Conservation (phyloP, 2,888 invertebrate genomes). For the Standfussiana lucernea region DNA sequence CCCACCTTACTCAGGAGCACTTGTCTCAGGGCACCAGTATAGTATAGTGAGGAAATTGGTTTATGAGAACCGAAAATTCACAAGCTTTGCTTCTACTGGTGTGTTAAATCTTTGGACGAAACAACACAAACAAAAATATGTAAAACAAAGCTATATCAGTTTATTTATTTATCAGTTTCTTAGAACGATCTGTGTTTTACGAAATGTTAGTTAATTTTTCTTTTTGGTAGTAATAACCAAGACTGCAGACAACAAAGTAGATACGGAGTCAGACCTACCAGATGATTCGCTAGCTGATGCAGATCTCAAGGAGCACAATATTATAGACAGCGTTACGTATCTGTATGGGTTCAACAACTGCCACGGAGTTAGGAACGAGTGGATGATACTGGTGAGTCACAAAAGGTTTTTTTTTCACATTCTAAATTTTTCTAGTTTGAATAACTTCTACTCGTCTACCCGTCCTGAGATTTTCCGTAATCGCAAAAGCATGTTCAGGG, state of each 20-base stretch:
- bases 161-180: neutral
- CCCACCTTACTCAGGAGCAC: no score
- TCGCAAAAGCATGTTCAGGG: no score
- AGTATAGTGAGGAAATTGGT: neutral
- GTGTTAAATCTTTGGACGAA: neutral
- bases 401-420: neutral
- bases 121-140: neutral
- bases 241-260: slow-evolving; percentile 79
- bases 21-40: no score
- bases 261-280: slow-evolving; percentile 90
- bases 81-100: neutral
- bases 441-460: neutral
- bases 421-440: neutral
- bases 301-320: slow-evolving; percentile 92
- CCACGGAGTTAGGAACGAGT: slow-evolving; percentile 86
- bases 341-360: slow-evolving; percentile 92
- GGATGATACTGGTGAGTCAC: slow-evolving; percentile 87
- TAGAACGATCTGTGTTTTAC: neutral
- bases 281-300: slow-evolving; percentile 92
- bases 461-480: no score
- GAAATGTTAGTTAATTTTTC: neutral
- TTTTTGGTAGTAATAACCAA: slow-evolving; percentile 73
- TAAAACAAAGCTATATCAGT: neutral
- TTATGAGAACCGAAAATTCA: neutral
- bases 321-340: slow-evolving; percentile 94